Evolutionary conservation across 1,140 invertebrate species (phyloP).

Genomic region (Trichogramma pretiosum): DNA sequence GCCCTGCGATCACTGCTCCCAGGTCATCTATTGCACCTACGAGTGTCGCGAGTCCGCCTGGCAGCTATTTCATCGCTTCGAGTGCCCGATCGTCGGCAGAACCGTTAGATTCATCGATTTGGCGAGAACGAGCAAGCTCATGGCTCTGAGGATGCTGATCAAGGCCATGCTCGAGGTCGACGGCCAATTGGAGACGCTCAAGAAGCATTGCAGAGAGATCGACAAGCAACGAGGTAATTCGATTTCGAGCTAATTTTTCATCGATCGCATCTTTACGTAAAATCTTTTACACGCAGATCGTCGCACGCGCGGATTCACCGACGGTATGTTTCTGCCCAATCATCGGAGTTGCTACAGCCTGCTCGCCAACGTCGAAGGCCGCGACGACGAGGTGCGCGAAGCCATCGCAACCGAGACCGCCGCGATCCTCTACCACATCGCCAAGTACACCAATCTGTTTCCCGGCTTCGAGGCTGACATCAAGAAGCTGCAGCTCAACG

Average conservation of each 20-base stretch:
- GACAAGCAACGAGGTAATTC: conserved; percentile 6
- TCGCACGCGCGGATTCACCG: conserved; percentile 5
- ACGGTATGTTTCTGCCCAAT: conserved; percentile 3
- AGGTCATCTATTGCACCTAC: conserved; percentile 1
- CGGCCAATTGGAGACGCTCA: background rate
- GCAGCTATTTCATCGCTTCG: conserved; percentile 1
- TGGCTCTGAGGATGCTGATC: conserved; percentile 4
- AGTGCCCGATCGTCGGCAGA: conserved; percentile 2
- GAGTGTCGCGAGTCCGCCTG: background rate
- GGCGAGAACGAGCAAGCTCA: background rate
- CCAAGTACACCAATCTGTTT: conserved; percentile 9
- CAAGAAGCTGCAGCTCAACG: background rate
- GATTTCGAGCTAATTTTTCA: no score
- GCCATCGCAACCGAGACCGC: conserved; percentile 2
- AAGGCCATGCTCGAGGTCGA: conserved; percentile 10
- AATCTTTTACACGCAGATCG: background rate
- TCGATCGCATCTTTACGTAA: background rate
- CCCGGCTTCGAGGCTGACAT: conserved; percentile 7
- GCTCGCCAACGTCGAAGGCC: background rate
- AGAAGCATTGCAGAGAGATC: background rate
- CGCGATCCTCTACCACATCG: conserved; percentile 5
- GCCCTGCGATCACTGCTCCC: conserved; percentile 1
- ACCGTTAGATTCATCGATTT: background rate
- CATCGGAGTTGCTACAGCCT: conserved; percentile 7
- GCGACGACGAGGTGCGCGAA: background rate